phyloP scores from a whole-genome alignment of 2,888 invertebrate species.

The Myopa tessellatipennis region DNA sequence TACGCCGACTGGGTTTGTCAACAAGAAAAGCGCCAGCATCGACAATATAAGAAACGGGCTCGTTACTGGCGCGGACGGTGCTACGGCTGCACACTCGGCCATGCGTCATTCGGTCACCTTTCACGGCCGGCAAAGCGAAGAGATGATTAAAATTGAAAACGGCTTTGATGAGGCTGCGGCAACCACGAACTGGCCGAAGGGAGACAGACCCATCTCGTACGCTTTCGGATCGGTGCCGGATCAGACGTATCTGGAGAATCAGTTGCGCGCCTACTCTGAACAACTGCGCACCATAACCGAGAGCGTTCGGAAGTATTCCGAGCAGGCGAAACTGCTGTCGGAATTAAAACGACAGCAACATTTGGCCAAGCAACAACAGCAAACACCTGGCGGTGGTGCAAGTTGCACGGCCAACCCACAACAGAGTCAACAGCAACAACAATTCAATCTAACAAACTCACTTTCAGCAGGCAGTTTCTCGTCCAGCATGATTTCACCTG shows the following conservation, averaged over 20 bases:
- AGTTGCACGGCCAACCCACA: constrained; percentile 54
- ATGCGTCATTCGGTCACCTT: constrained; percentile 67
- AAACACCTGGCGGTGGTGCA: constrained; percentile 53
- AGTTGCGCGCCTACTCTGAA: constrained; percentile 66
- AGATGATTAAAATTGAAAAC: constrained; percentile 43
- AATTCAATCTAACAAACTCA: constrained; percentile 49
- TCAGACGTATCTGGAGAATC: constrained; percentile 67
- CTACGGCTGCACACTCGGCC: constrained; percentile 42
- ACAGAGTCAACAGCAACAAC: constrained; percentile 37
- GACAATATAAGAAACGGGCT: constrained; percentile 58
- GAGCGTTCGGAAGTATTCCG: constrained; percentile 67
- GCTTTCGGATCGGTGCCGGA: constrained; percentile 65
- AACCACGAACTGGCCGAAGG: constrained; percentile 49
- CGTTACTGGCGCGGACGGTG: neutral
- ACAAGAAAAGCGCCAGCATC: constrained; percentile 61
- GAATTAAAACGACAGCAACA: constrained; percentile 67
- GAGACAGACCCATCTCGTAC: constrained; percentile 64
- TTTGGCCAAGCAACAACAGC: constrained; percentile 56
- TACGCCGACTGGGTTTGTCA: constrained; percentile 45
- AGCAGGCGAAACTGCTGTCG: constrained; percentile 66
- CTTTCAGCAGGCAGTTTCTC: constrained; percentile 56
- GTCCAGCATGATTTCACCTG: constrained; percentile 63
- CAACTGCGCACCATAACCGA: constrained; percentile 67
- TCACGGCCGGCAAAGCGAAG: constrained; percentile 59
- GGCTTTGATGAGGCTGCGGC: constrained; percentile 40